Evolutionary conservation across 2,888 invertebrate genomes (phyloP), one percentile per base, ranked within the genome.

Genomic region (Rhagium mordax): DNA sequence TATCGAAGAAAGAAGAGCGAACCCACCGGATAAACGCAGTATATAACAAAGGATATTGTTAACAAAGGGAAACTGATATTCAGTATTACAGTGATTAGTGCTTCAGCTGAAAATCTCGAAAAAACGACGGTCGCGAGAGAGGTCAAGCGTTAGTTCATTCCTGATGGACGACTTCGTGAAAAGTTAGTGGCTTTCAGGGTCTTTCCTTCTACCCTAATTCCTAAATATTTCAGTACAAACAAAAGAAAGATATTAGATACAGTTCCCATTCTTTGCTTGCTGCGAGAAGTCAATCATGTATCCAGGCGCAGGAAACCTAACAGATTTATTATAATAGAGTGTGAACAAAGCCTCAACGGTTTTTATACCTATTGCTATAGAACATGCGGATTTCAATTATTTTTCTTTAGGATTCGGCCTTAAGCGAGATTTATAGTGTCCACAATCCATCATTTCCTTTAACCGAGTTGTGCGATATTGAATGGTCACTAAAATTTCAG

Each of bases 91-190:
- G 57, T 29, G 53, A 29, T 53, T 29, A 66, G 59, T 59, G 68
- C 53, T 20, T 27, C 48, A 48, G 47, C 47, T 57, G 59, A 41
- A 48, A n/a, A 49, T 49, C 16, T 64, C n/a, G 15, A 49, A 18
- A 57, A 57, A 21, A 20, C 27, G 20, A 29, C 20, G 33, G 18
- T 57, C 48, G 7, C 21, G 48, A 41, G 27, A 24, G 48, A 59
- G 68, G 68, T 59, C 68, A 68, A 68, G 48, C 48, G 13, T 68
- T 53, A 47, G 21, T n/a, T n/a, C n/a, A n/a, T n/a, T 47, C 41
- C 15, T 67, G 55, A 67, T 48, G 48, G 59, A 68, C 47, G 67
- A 57, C 33, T 21, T 33, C 8, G n/a, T 16, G 53, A 7, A 24
- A 53, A 55, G 16, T 41, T 57, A 57, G 13, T 51, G 51, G 48